Base-by-base conservation (phyloP, 1,140 invertebrate genomes). In the Drosophila lowei region DNA sequence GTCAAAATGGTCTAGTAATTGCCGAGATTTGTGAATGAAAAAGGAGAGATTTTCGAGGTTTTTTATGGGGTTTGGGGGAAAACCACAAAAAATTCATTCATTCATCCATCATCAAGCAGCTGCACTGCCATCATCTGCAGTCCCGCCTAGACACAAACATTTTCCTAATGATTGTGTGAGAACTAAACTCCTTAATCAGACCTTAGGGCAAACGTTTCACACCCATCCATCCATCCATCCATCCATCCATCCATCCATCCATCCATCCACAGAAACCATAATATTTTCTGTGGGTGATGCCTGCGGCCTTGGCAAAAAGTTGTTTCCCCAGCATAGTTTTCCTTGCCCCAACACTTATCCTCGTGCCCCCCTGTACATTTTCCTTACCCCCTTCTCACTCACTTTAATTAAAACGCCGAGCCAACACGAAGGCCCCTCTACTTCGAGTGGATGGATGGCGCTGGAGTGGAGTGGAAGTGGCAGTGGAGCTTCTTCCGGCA, bases 381-480 rank as follows among this genome's bases (percentile, higher is more conserved):
- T 34, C 8, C 30, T n/a, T 15, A 11, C 9, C 48, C 4, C 48
- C 34, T 47, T 30, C 67, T 59, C 54, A 44, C 34, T 38, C 78
- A 81, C 83, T 68, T 88, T 86, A 88, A 86, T 86, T 86, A 88
- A 83, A 88, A 34, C 56, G 70, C 43, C 62, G 65, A 83, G 61
- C 76, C 75, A 75, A 75, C 78, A 77, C 62, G 48, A 47, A 43
- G 44, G 55, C 34, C 46, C 13, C 13, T 61, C 70, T 59, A 15
- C 9, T 1, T 13, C 21, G 13, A 43, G 42, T 16, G 15, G 43
- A 11, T 13, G 34, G 34, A 38, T 34, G 30, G 30, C 30, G 3
- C 0, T 34, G 8, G 30, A 8, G 21, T 28, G 16, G 21, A 34
- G 25, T 34, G 30, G 30, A 34, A 8, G 21, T 25, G 15, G 42